Percentiles rank a stretch among this genome's conserved stretches.
Conservation (phyloP, 2,888 invertebrate genomes). For the Fabriciana adippe region DNA sequence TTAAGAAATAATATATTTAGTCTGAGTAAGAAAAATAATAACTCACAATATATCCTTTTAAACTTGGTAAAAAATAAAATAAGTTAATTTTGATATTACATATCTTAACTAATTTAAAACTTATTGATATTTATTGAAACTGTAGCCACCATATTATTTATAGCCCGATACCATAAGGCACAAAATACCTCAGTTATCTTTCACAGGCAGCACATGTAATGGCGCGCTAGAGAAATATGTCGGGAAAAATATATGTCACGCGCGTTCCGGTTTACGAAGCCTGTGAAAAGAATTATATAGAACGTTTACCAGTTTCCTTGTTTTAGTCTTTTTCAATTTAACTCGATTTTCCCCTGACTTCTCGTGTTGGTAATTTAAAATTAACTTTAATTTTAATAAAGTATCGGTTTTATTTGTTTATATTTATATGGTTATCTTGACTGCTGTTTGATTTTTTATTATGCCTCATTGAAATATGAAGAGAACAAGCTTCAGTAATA, state of each 20-base stretch:
- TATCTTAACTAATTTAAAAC: background rate
- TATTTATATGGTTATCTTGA: no score
- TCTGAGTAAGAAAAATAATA: no score
- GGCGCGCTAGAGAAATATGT: slow-evolving; percentile 48
- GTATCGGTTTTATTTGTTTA: no score
- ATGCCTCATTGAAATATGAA: no score
- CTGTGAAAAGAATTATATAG: slow-evolving; percentile 8
- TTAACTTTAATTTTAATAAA: no score
- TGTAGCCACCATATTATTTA: slow-evolving; percentile 9
- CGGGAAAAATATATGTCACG: slow-evolving; percentile 46
- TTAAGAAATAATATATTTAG: no score
- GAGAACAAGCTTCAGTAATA: no score
- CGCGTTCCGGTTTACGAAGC: slow-evolving; percentile 21
- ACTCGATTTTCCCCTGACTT: background rate
- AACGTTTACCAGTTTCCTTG: slow-evolving; percentile 8
- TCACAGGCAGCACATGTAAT: slow-evolving; percentile 19
- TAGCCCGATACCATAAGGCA: slow-evolving; percentile 12
- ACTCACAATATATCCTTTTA: no score
- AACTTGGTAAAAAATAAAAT: no score
- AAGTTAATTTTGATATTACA: background rate
- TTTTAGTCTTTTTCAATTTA: background rate
- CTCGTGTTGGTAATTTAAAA: no score
- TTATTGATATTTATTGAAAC: background rate
- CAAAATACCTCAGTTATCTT: slow-evolving; percentile 16
- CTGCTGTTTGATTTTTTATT: no score